phyloP scores from a whole-genome alignment of 2,797 vertebrate genomes.

The Acanthornis magna region DNA sequence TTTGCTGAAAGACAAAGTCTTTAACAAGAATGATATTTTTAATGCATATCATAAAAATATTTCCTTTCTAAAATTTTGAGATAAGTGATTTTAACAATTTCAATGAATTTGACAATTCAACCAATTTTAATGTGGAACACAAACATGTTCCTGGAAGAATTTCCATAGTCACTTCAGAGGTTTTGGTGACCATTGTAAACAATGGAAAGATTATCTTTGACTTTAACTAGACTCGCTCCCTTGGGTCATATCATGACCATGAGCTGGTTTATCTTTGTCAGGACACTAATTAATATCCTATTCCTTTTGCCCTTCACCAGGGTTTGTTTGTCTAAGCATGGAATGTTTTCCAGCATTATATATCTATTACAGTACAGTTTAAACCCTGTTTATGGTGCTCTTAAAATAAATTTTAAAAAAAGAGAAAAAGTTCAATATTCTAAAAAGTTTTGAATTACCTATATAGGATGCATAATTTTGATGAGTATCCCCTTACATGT shows the following conservation, averaged over 20 bases:
- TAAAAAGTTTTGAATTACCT: not conserved
- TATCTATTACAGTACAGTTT: not conserved
- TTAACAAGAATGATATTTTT: not conserved
- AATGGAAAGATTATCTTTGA: not conserved
- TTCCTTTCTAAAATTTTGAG: not conserved
- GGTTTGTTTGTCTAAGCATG: not conserved
- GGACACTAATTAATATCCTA: not conserved
- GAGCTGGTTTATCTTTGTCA: conserved; percentile 7
- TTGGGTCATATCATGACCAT: not conserved
- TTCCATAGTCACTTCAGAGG: not conserved
- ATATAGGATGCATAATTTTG: not conserved
- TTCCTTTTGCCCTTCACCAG: not conserved
- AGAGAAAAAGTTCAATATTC: not conserved
- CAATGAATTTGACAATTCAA: not conserved
- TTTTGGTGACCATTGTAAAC: not conserved
- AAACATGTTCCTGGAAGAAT: not conserved
- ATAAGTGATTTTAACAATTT: not conserved
- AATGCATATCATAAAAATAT: not conserved
- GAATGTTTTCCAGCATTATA: not conserved
- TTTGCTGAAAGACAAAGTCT: not conserved
- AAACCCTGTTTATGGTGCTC: not conserved
- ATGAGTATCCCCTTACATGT: not conserved
- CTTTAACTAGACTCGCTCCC: not conserved
- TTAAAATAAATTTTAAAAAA: not conserved
- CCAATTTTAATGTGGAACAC: not conserved